Evolutionary conservation across 2,113 vertebrate species (phyloP), one percentile per base, ranked within the genome.

Genomic region (Saguinus imperator): DNA sequence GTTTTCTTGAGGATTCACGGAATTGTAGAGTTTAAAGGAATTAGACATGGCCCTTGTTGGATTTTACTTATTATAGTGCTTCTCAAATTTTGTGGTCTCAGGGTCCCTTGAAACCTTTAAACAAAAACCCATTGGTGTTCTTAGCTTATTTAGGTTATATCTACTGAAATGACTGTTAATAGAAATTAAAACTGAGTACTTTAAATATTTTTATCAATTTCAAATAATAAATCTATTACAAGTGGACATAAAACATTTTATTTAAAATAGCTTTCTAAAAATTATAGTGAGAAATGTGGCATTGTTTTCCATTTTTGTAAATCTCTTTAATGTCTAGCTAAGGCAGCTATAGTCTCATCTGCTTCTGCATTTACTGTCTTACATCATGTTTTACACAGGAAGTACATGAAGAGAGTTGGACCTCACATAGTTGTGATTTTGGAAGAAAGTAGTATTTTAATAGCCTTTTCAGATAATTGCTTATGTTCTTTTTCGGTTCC

Each of bases 391-490:
- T 96, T 84, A 16, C 58, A 27, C 12, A 16, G 92, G 61, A 77
- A 94, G 35, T 45, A 77, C 25, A 58, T 77, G 45, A 92, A 92
- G 57, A 89, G 94, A 77, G 75, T 86, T 89, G n/a, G 91, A 73
- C 45, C 29, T 87, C 25, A n/a, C 7, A 32, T 83, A 73, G 21
- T 64, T 85, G 75, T 18, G 6, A 75, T 86, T 86, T 95, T 82
- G 81, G 82, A 61, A 43, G 55, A 58, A 17, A 79, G 8, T 93
- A 68, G 5, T 89, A 57, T 84, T 91, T 94, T 76, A 89, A 58
- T 81, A 66, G 17, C 13, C 27, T 86, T 92, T 90, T 86, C 25
- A 84, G 72, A 32, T 81, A 90, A 11, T 73, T 50, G 18, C 5
- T 18, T 50, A 40, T 93, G 11, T 52, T 87, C 40, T 66, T 58